Percentiles rank a stretch among this genome's conserved stretches.
These are phyloP conservation scores for Dolichotis patagonum DNA, from an alignment of 2,113 vertebrate species.

Conservation along the genomic window DNA sequence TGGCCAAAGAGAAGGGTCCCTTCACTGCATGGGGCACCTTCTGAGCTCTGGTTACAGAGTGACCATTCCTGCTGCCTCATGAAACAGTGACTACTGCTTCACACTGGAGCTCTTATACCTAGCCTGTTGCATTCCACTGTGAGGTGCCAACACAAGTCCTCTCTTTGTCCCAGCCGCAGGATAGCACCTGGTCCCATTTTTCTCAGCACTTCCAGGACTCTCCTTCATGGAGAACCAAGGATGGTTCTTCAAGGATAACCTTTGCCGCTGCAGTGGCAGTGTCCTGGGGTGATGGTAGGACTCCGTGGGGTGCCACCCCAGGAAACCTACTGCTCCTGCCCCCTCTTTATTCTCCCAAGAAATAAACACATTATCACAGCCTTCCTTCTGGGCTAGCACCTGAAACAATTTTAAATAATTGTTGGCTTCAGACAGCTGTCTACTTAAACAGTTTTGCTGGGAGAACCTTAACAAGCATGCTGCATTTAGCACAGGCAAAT, in stretches of 20 bases:
- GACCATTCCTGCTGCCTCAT: neutral
- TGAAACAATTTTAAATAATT: neutral
- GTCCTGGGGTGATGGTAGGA: neutral
- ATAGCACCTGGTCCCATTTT: neutral
- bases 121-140: neutral
- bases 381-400: neutral
- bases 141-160: neutral
- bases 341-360: neutral
- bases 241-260: too few relatives aligned
- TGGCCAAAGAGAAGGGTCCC: neutral
- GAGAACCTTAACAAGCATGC: neutral
- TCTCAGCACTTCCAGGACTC: neutral
- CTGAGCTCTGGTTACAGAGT: neutral
- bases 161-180: neutral
- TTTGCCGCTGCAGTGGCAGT: too few relatives aligned
- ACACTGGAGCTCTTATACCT: neutral
- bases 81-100: neutral
- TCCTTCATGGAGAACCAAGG: neutral
- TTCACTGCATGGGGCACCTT: rapidly evolving
- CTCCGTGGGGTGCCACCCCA: too few relatives aligned
- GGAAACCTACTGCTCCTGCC: too few relatives aligned
- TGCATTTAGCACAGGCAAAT: neutral
- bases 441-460: neutral
- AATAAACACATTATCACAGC: rapidly evolving
- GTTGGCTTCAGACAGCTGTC: neutral